Base-by-base conservation (phyloP, 2,888 invertebrate genomes). In the Cynaeus angustus region DNA sequence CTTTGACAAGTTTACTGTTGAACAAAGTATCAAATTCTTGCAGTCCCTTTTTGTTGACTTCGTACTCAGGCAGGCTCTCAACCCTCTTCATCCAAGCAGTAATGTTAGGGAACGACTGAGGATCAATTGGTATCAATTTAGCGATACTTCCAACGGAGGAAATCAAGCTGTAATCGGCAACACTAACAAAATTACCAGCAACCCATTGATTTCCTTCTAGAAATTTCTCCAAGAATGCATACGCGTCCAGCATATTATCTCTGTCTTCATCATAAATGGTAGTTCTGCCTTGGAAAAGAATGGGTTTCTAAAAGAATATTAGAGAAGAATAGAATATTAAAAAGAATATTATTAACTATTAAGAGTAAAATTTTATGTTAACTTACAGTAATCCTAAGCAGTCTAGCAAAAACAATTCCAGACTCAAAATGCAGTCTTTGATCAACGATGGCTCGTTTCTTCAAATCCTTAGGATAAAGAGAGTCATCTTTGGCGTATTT, bases 391-490 rank as follows among this genome's bases (percentile, higher is more conserved):
- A 55, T 55, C 16, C 55, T 14, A 33, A 30, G 16, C 8, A 37
- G n/a, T 10, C 16, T 14, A 12, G 55, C 55, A 10, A 55, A 87
- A 0, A 89, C 80, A 9, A 86, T 84, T 5, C 87, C 84, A 16
- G 86, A 85, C 75, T 89, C 88, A 70, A 89, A 89, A 79, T 88
- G 87, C 12, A 89, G 80, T 66, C 86, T 83, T 71, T 88, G 87
- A 70, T 89, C 88, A 2, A 90, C 83, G 0, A 85, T 50, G 1
- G 88, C 88, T 46, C 89, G 81, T 65, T 81, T 83, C 66, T 85
- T 82, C 0, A 85, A 82, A 59, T 89, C 88, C 8, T 79, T 84
- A 0, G 90, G 89, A 75, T 89, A 89, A 0, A 91, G 83, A 2
- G 85, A 80, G 70, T 89, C 88, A 43, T 88, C 84, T 8, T 84